Evolutionary conservation across 2,797 vertebrate genomes (phyloP).

Genomic region (Telmatherina bonti): DNA sequence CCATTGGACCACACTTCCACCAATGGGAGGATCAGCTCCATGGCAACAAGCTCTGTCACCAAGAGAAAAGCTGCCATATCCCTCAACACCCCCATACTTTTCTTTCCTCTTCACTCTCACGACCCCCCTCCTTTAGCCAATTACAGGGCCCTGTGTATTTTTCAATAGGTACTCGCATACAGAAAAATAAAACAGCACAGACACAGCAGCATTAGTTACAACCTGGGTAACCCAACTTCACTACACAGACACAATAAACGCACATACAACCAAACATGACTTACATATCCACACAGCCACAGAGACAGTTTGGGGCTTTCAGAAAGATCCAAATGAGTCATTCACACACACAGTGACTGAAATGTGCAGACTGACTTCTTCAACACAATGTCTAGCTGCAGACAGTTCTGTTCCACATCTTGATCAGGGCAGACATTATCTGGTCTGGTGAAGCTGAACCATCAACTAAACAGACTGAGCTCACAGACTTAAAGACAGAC

Average conservation of each 20-base stretch:
- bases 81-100: slow-evolving; percentile 82
- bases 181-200: slow-evolving; percentile 41
- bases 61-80: slow-evolving; percentile 87
- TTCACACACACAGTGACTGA: slow-evolving; percentile 50
- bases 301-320: slow-evolving; percentile 40
- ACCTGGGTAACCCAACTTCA: slow-evolving; percentile 26
- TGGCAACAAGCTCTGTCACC: slow-evolving; percentile 93
- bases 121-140: slow-evolving; percentile 72
- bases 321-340: slow-evolving; percentile 62
- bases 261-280: slow-evolving; percentile 24
- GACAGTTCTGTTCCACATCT: slow-evolving; percentile 23
- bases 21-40: slow-evolving; percentile 90
- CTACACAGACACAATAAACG: slow-evolving; percentile 45
- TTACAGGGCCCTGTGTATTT: slow-evolving; percentile 69
- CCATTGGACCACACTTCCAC: slow-evolving; percentile 87
- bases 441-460: slow-evolving; percentile 51
- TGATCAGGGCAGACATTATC: slow-evolving; percentile 58
- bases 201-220: slow-evolving; percentile 30
- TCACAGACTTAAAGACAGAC: slow-evolving; percentile 27
- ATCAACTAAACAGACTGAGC: slow-evolving; percentile 59
- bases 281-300: slow-evolving; percentile 35
- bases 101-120: slow-evolving; percentile 64
- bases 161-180: slow-evolving; percentile 54
- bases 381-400: slow-evolving; percentile 40
- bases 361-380: slow-evolving; percentile 50